phyloP scores from a whole-genome alignment of 2,888 invertebrate genomes.

The Nomada fucata region DNA sequence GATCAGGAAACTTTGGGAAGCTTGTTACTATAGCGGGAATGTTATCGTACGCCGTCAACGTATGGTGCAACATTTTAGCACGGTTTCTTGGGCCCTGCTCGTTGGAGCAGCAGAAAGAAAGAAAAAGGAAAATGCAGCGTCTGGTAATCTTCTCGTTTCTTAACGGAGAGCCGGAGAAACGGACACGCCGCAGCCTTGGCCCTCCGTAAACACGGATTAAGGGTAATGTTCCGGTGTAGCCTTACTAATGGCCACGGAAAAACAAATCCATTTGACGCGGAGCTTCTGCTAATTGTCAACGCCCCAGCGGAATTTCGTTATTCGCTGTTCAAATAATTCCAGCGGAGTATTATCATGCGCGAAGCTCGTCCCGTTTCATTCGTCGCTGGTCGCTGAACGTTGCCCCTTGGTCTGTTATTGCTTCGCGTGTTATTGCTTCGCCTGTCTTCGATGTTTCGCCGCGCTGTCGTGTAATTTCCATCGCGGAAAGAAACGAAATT shows the following conservation, averaged over 20 bases:
- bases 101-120: conserved; percentile 9
- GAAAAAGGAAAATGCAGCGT: conserved; percentile 42
- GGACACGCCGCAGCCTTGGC: conserved; percentile 29
- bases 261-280: conserved; percentile 50
- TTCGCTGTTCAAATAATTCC: conserved; percentile 24
- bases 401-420: conserved; percentile 3
- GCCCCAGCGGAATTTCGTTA: conserved; percentile 19
- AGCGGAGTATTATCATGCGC: neutral
- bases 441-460: conserved; percentile 24
- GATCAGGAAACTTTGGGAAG: conserved; percentile 18
- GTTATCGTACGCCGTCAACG: conserved; percentile 50
- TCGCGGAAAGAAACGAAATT: conserved; percentile 9
- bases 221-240: conserved; percentile 53
- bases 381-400: neutral
- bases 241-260: conserved; percentile 55
- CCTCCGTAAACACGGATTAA: conserved; percentile 60
- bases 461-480: conserved; percentile 1
- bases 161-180: conserved; percentile 23
- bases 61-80: conserved; percentile 55
- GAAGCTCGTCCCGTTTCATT: neutral
- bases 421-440: conserved; percentile 13
- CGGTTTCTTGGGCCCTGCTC: conserved; percentile 41
- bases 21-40: conserved; percentile 51
- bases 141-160: conserved; percentile 58
- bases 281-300: conserved; percentile 54